Evolutionary conservation across 2,113 vertebrate species (phyloP).

Genomic region (Notarius lentiginosus): DNA sequence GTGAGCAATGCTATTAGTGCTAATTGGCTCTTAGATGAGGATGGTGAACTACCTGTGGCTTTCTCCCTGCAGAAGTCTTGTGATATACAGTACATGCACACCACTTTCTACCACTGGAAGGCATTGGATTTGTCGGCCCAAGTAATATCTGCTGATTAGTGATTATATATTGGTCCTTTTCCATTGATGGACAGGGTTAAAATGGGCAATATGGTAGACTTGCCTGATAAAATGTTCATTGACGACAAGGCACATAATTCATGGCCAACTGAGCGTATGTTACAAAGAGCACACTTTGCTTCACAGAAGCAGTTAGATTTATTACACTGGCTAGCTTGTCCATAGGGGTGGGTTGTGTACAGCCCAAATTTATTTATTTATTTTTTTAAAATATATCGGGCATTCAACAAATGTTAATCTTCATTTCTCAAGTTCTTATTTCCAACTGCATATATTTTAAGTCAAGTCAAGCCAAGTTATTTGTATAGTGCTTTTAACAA

Average conservation of each 20-base stretch:
- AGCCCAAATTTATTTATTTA: no score
- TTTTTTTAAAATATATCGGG: no score
- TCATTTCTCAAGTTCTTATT: no score
- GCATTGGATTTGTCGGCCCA: not conserved
- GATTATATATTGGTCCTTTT: not conserved
- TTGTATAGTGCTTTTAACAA: no score
- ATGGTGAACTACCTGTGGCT: not conserved
- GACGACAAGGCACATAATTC: not conserved
- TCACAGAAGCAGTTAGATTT: no score
- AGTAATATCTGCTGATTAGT: not conserved
- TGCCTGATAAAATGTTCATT: not conserved
- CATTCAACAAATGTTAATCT: no score
- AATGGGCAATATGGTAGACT: not conserved
- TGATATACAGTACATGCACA: not conserved
- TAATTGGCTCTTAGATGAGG: not conserved
- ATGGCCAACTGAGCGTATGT: not conserved
- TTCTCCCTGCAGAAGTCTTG: not conserved
- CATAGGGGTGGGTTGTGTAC: no score
- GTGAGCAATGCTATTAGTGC: not conserved
- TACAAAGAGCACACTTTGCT: no score
- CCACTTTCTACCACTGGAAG: not conserved
- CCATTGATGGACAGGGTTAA: not conserved
- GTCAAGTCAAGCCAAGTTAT: no score
- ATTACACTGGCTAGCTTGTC: no score
- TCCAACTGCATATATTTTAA: no score